Evolutionary conservation across 2,888 invertebrate genomes (phyloP).

Genomic region (Diloba caeruleocephala): DNA sequence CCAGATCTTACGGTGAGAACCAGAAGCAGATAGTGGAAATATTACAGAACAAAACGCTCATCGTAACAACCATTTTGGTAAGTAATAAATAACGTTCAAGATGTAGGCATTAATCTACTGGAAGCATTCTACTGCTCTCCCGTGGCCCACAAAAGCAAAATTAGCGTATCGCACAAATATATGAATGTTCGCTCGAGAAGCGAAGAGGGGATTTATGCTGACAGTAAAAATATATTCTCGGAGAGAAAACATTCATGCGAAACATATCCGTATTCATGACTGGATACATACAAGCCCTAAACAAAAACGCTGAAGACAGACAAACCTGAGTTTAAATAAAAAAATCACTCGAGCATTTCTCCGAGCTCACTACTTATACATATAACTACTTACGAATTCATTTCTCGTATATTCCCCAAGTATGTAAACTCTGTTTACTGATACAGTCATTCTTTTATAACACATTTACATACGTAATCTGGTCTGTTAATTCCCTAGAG

Average conservation of each 20-base stretch:
- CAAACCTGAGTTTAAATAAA: conserved; percentile 54
- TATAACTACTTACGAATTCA: conserved; percentile 59
- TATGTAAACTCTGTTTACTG: conserved; percentile 47
- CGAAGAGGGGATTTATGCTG: conserved; percentile 64
- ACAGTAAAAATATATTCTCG: conserved; percentile 66
- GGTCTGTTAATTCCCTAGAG: conserved; percentile 90
- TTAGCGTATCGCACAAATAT: conserved; percentile 68
- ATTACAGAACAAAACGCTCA: conserved; percentile 96
- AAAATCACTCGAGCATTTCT: conserved; percentile 47
- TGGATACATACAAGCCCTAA: conserved; percentile 49
- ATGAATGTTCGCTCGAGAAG: conserved; percentile 60
- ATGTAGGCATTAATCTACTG: conserved; percentile 63
- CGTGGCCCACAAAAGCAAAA: conserved; percentile 71
- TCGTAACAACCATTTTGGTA: conserved; percentile 97
- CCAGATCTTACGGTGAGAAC: conserved; percentile 95
- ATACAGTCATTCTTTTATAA: conserved; percentile 54
- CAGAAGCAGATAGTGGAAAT: conserved; percentile 96
- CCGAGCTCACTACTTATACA: conserved; percentile 38
- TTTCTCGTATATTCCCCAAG: conserved; percentile 53
- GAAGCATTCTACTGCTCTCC: conserved; percentile 69
- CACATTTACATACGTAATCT: conserved; percentile 59
- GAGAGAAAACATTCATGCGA: conserved; percentile 61
- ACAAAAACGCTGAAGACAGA: conserved; percentile 50
- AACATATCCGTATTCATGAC: conserved; percentile 64
- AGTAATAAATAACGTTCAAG: conserved; percentile 72